phyloP scores from a whole-genome alignment of 35 echinoderm and acorn worm species.

The Ophioderma brevispina region DNA sequence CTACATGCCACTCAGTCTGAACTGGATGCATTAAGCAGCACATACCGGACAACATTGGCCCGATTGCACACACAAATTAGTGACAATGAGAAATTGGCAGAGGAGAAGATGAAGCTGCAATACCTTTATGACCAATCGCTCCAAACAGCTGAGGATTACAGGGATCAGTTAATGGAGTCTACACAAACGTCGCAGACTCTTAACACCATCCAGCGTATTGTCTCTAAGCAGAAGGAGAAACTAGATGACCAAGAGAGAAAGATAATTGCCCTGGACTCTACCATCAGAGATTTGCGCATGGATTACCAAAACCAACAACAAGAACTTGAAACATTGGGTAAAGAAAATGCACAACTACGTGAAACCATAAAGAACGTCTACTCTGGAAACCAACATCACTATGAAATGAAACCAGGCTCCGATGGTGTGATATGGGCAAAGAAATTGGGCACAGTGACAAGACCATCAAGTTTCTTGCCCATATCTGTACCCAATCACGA shows the following conservation, averaged over 20 bases:
- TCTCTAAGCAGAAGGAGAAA: neutral
- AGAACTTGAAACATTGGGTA: neutral
- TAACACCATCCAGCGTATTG: neutral
- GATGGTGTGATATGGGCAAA: neutral
- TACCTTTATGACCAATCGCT: neutral
- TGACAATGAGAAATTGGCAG: neutral
- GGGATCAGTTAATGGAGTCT: neutral
- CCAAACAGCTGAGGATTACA: neutral
- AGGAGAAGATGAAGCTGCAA: neutral
- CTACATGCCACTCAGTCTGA: neutral
- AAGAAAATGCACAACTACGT: neutral
- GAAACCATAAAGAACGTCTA: neutral
- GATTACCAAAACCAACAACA: neutral
- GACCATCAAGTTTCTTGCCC: neutral
- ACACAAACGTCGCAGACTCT: neutral
- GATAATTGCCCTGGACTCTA: neutral
- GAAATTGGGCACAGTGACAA: neutral
- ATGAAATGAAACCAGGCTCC: neutral
- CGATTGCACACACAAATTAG: neutral
- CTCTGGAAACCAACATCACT: neutral
- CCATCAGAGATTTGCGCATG: neutral
- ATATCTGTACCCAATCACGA: neutral
- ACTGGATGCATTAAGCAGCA: neutral
- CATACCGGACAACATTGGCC: neutral
- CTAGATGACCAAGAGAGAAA: neutral